Percentiles rank a stretch among this genome's conserved stretches.
Conservation (phyloP, 2,888 invertebrate species). For the Cordilura impudica region DNA sequence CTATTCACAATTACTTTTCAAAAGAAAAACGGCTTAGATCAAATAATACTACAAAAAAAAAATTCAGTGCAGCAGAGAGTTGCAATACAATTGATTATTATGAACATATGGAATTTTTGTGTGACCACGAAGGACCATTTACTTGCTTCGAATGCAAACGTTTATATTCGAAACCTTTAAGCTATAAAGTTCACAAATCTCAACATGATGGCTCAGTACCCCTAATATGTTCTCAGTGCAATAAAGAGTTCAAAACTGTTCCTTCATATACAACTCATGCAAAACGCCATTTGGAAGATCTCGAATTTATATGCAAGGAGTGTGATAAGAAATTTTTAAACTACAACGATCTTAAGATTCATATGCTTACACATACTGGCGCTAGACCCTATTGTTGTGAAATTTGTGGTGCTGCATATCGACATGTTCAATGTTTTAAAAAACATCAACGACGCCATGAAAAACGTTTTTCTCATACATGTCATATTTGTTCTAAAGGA, state of each 20-base stretch:
- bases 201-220: constrained; percentile 42
- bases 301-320: constrained; percentile 49
- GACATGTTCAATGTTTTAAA: constrained; percentile 27
- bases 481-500: constrained; percentile 59
- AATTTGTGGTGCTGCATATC: constrained; percentile 54
- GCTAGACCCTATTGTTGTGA: constrained; percentile 55
- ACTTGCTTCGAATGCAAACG: constrained; percentile 50
- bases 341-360: constrained; percentile 46
- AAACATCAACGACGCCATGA: constrained; percentile 51
- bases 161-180: constrained; percentile 33
- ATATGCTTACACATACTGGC: constrained; percentile 56
- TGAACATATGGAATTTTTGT: constrained; percentile 42
- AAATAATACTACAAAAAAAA: not conserved
- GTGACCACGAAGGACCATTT: constrained; percentile 58
- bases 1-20: constrained; percentile 48
- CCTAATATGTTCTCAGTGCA: constrained; percentile 50
- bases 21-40: constrained; percentile 36
- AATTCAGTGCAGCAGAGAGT: too few relatives aligned
- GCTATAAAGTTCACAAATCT: constrained; percentile 44
- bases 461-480: constrained; percentile 48
- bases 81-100: constrained; percentile 19
- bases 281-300: constrained; percentile 52
- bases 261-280: constrained; percentile 51
- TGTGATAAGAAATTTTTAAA: constrained; percentile 54
- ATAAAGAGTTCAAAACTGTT: constrained; percentile 40